phyloP scores from a whole-genome alignment of 2,797 vertebrate species.

The Oryzias dopingdopingensis region DNA sequence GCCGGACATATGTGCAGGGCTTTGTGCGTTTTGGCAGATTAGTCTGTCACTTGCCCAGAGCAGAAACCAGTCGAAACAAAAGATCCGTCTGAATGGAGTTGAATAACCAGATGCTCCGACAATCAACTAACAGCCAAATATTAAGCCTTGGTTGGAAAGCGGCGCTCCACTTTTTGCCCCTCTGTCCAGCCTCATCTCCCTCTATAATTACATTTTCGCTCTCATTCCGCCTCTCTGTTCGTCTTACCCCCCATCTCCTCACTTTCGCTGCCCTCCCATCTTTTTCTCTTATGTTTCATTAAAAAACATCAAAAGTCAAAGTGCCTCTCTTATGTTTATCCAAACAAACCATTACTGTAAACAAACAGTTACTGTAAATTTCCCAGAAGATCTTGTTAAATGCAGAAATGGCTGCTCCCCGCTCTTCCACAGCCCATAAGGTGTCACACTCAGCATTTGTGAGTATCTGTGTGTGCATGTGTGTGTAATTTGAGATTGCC shows the following conservation, averaged over 20 bases:
- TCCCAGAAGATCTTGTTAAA: slow-evolving; percentile 81
- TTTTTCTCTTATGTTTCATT: slow-evolving; percentile 74
- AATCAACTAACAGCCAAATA: slow-evolving; percentile 70
- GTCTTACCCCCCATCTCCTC: neutral
- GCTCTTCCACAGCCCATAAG: slow-evolving; percentile 68
- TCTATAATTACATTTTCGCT: slow-evolving; percentile 51
- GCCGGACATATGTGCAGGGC: slow-evolving; percentile 72
- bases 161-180: slow-evolving; percentile 47
- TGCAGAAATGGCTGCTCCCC: slow-evolving; percentile 72
- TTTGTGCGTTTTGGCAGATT: slow-evolving; percentile 76
- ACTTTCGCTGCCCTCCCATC: slow-evolving; percentile 56
- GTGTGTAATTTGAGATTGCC: slow-evolving; percentile 73
- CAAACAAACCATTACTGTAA: slow-evolving; percentile 80
- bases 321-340: slow-evolving; percentile 76
- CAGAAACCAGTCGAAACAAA: slow-evolving; percentile 74
- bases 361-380: slow-evolving; percentile 78
- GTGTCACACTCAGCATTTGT: slow-evolving; percentile 77
- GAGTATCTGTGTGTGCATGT: slow-evolving; percentile 68
- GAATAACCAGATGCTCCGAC: slow-evolving; percentile 75
- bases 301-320: slow-evolving; percentile 78
- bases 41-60: slow-evolving; percentile 69
- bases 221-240: slow-evolving; percentile 25
- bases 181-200: slow-evolving; percentile 7
- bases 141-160: slow-evolving; percentile 60
- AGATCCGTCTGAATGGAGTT: slow-evolving; percentile 77